phyloP scores from a whole-genome alignment of 2,113 vertebrate genomes.

The Odocoileus virginianus region DNA sequence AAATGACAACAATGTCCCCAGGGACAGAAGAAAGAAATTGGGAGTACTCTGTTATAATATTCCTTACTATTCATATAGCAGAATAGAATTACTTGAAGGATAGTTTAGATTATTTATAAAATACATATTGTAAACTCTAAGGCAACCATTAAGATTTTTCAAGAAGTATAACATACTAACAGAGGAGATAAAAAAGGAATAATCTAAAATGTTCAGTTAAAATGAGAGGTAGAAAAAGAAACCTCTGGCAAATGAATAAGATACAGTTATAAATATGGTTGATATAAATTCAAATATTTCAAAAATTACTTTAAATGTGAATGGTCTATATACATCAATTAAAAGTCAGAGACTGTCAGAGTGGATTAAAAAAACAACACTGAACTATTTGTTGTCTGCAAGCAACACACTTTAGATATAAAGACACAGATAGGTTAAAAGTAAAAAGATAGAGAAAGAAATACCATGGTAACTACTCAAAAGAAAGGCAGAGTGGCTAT shows the following conservation, averaged over 20 bases:
- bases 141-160: not conserved
- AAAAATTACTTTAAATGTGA: not conserved
- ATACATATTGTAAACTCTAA: not conserved
- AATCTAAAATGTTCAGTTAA: not conserved
- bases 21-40: not conserved
- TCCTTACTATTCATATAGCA: not conserved
- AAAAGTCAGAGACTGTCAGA: not conserved
- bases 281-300: not conserved
- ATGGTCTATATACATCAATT: not conserved
- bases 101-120: not conserved
- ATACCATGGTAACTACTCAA: not conserved
- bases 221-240: not conserved
- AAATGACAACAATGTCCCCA: not conserved
- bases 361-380: not conserved
- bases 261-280: not conserved
- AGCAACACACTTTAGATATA: not conserved
- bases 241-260: not conserved
- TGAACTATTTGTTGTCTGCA: not conserved
- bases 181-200: not conserved
- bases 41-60: not conserved
- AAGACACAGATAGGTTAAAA: not conserved
- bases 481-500: not conserved
- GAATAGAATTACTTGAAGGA: not conserved
- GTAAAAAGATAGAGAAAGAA: not conserved
- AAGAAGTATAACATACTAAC: not conserved